These are phyloP conservation scores for Rhadina sibilatrix DNA, from an alignment of 2,113 vertebrate genomes.

Conservation along the genomic window DNA sequence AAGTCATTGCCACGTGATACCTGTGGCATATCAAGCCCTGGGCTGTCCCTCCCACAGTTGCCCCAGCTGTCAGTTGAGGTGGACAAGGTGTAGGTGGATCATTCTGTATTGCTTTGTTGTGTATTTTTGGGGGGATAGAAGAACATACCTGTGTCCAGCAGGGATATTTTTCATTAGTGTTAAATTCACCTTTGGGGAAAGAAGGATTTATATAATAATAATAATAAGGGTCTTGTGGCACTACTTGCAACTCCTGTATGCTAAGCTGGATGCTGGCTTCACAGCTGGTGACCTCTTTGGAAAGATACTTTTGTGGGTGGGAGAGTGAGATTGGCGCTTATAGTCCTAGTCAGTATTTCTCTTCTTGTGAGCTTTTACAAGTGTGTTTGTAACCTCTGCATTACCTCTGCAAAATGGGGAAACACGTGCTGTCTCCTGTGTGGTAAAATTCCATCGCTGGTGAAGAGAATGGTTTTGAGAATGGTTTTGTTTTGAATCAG, in stretches of 20 bases:
- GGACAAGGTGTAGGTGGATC: neutral
- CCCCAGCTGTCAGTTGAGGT: fast-evolving
- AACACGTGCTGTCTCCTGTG: neutral
- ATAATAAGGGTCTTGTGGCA: neutral
- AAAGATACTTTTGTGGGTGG: neutral
- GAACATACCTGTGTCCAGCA: neutral
- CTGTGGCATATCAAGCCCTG: neutral
- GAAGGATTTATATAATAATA: neutral
- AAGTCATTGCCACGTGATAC: neutral
- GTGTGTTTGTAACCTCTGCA: neutral
- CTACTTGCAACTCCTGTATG: neutral
- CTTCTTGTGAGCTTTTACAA: neutral
- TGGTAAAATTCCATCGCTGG: neutral
- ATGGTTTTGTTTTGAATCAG: neutral
- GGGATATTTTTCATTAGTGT: neutral
- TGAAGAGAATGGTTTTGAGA: neutral
- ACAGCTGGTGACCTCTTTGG: neutral
- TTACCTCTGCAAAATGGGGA: neutral
- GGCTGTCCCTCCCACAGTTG: neutral
- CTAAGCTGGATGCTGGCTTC: neutral
- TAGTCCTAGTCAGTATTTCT: neutral
- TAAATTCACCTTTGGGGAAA: neutral
- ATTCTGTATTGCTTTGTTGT: neutral
- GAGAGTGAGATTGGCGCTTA: neutral
- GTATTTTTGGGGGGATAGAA: neutral